phyloP scores from a whole-genome alignment of 2,888 invertebrate species.

The Dimorphilus gyrociliatus region DNA sequence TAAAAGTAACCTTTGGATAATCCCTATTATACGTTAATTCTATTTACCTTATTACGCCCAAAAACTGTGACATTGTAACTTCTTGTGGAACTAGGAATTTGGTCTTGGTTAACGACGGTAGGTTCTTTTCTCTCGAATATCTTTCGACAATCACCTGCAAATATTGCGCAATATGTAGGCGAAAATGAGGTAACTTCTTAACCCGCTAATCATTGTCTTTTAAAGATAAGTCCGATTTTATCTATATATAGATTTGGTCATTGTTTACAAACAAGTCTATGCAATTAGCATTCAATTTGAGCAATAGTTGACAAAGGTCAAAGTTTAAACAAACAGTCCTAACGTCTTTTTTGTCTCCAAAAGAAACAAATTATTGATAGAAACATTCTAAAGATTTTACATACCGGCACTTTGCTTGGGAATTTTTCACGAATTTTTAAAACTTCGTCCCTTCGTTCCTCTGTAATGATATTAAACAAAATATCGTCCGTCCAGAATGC shows the following conservation, averaged over 20 bases:
- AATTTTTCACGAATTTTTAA: conserved; percentile 59
- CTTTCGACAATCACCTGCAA: conserved; percentile 64
- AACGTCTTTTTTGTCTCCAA: conserved; percentile 5
- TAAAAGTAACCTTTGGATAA: conserved; percentile 2
- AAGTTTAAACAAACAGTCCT: no score
- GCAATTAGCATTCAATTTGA: no score
- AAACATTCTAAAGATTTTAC: conserved; percentile 25
- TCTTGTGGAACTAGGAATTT: conserved; percentile 78
- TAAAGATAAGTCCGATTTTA: no score
- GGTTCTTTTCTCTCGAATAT: conserved; percentile 56
- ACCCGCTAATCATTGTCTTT: no score
- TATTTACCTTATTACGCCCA: conserved; percentile 59
- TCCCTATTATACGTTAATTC: neutral
- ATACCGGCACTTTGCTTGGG: conserved; percentile 63
- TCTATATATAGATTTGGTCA: no score
- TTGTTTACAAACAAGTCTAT: no score
- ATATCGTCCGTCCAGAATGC: no score
- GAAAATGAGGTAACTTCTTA: no score
- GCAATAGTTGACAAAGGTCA: no score
- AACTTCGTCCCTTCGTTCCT: conserved; percentile 60
- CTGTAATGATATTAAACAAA: conserved; percentile 25
- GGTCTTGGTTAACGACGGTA: conserved; percentile 62
- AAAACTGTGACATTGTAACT: conserved; percentile 70
- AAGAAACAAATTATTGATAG: conserved; percentile 1
- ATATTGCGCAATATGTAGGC: no score